A percentile compares a stretch with the other conserved stretches of the same genome.
Evolutionary conservation across 2,797 vertebrate species (phyloP).

Genomic region (Spondyliosoma cantharus): DNA sequence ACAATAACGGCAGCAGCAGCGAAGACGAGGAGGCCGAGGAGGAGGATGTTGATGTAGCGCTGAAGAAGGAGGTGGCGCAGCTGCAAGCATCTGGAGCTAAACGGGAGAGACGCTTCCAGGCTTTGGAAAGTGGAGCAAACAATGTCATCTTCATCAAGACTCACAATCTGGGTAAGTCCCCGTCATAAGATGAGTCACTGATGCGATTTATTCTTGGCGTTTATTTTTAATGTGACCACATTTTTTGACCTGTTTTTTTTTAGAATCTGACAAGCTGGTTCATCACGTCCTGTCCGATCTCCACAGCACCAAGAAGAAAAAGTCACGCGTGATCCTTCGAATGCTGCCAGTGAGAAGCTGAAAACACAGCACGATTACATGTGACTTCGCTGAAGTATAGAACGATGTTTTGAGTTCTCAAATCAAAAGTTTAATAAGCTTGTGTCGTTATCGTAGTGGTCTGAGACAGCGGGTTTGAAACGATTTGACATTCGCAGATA

Average conservation of each 20-base stretch:
- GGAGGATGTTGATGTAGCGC: conserved; percentile 89
- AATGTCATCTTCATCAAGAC: conserved; percentile 97
- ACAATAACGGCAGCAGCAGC: conserved; percentile 76
- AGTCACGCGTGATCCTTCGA: conserved; percentile 91
- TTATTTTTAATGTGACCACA: neutral
- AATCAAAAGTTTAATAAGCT: neutral
- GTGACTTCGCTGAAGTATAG: neutral
- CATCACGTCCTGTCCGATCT: conserved; percentile 95
- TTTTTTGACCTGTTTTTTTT: neutral
- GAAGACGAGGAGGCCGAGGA: conserved; percentile 83
- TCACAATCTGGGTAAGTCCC: conserved; percentile 86
- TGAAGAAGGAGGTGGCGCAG: conserved; percentile 94
- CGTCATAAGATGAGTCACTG: rapidly evolving
- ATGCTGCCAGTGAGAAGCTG: conserved; percentile 90
- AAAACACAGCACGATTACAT: neutral
- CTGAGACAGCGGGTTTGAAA: neutral
- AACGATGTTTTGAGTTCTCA: neutral
- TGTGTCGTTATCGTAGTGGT: neutral
- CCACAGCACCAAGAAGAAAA: conserved; percentile 92
- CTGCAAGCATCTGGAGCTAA: conserved; percentile 81
- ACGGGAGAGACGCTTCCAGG: conserved; percentile 88
- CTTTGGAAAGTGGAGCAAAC: conserved; percentile 93
- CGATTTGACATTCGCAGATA: neutral
- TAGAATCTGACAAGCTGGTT: conserved; percentile 93
- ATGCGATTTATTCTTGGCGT: neutral